phyloP scores from a whole-genome alignment of 2,797 vertebrate species.

The Heteromormyrus szaboi region DNA sequence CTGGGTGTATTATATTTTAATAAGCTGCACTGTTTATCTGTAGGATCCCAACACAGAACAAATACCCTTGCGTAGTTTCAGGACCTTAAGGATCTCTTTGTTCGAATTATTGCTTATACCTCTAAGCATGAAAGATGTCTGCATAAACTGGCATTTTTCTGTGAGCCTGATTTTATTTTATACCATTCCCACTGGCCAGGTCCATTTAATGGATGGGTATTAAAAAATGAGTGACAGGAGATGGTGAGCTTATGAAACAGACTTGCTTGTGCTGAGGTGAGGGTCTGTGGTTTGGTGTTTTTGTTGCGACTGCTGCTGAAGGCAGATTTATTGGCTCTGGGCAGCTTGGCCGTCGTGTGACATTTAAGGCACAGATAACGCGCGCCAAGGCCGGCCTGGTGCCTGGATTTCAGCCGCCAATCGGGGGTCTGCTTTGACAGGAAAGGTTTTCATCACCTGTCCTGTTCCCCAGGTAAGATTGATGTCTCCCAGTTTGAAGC shows the following conservation, averaged over 20 bases:
- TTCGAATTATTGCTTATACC: not conserved
- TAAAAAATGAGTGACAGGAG: not conserved
- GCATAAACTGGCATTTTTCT: not conserved
- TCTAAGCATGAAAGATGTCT: not conserved
- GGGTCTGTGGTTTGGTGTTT: not conserved
- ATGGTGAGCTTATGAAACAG: not conserved
- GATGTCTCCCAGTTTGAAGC: not conserved
- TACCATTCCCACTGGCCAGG: not conserved
- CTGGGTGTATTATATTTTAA: not conserved
- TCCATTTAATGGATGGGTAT: not conserved
- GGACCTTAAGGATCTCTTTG: not conserved
- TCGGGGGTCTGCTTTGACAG: not conserved
- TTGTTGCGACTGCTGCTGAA: not conserved
- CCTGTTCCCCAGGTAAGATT: not conserved
- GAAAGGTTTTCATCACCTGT: not conserved
- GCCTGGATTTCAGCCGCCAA: not conserved
- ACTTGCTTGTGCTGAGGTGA: not conserved
- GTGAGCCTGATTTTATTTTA: not conserved
- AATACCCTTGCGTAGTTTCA: not conserved
- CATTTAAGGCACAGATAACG: conserved; percentile 17
- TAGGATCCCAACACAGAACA: not conserved
- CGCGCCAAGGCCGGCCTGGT: not conserved
- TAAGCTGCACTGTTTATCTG: not conserved
- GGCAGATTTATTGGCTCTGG: not conserved
- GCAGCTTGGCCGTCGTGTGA: not conserved